Percentiles rank a stretch among this genome's conserved stretches.
Conservation (phyloP, 2,113 vertebrate species). For the Silurus meridionalis region DNA sequence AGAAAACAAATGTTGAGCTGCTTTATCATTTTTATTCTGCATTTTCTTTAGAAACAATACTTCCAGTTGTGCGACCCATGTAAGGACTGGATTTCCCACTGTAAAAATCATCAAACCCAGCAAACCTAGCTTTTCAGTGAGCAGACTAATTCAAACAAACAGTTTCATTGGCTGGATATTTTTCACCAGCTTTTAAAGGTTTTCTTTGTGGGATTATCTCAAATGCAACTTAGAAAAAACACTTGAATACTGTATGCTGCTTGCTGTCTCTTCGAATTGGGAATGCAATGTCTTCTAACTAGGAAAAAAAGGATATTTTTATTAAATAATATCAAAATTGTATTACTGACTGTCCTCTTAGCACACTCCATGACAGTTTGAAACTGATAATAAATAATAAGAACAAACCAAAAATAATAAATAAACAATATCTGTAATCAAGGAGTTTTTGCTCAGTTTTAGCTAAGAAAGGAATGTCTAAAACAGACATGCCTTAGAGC, state of each 20-base stretch:
- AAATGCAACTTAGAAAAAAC: not conserved
- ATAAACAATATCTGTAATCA: too few species aligned
- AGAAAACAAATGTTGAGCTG: slow-evolving; percentile 46
- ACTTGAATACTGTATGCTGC: not conserved
- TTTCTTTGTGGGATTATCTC: not conserved
- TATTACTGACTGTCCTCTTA: too few species aligned
- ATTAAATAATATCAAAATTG: too few species aligned
- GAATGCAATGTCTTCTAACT: too few species aligned
- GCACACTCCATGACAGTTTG: too few species aligned
- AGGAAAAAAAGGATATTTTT: too few species aligned
- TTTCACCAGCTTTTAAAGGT: not conserved
- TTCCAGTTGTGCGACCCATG: slow-evolving; percentile 38
- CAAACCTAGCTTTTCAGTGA: slow-evolving; percentile 24
- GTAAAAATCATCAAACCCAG: slow-evolving; percentile 39
- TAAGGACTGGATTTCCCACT: slow-evolving; percentile 45
- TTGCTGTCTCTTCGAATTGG: too few species aligned
- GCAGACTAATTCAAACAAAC: slow-evolving; percentile 28
- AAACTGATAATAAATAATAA: too few species aligned
- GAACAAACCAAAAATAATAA: too few species aligned
- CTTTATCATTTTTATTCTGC: slow-evolving; percentile 34
- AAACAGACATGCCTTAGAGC: too few species aligned
- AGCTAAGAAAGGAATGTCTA: too few species aligned
- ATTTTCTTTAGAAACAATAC: slow-evolving; percentile 35
- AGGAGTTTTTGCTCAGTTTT: too few species aligned
- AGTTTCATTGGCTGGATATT: slow-evolving; percentile 9